Evolutionary conservation across 2,888 invertebrate genomes (phyloP).

Genomic region (Oligia latruncula): DNA sequence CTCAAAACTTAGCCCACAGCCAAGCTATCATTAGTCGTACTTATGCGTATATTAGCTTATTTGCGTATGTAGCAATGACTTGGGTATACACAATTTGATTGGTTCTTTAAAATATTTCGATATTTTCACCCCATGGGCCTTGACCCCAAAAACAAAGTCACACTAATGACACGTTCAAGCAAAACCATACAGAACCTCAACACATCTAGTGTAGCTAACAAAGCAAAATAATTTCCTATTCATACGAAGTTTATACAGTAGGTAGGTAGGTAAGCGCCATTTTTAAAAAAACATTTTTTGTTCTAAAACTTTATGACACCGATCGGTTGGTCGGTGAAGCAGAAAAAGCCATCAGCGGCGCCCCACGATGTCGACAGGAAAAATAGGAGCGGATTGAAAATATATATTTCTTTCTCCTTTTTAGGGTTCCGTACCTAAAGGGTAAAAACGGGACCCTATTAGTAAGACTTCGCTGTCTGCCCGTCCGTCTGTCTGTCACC

Average conservation of each 20-base stretch:
- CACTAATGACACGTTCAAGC: not conserved
- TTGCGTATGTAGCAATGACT: no score
- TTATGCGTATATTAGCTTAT: no score
- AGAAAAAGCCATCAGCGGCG: slow-evolving; percentile 50
- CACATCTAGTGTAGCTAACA: not conserved
- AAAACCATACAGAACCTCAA: not conserved
- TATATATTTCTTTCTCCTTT: slow-evolving; percentile 4
- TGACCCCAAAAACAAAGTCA: not conserved
- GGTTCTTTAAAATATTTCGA: not conserved
- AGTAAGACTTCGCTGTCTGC: no score
- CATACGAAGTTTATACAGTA: not conserved
- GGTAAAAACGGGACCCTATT: no score
- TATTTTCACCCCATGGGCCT: not conserved
- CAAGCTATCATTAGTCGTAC: no score
- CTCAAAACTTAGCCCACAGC: not conserved
- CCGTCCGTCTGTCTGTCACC: no score
- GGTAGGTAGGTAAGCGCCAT: not conserved
- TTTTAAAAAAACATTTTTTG: slow-evolving; percentile 23
- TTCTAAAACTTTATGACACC: slow-evolving; percentile 38
- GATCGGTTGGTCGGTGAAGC: slow-evolving; percentile 33
- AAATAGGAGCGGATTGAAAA: slow-evolving; percentile 42
- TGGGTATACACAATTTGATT: no score
- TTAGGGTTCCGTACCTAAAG: no score
- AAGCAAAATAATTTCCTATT: slow-evolving; percentile 1
- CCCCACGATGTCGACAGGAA: slow-evolving; percentile 20